Base-by-base conservation (phyloP, 2,888 invertebrate genomes). In the Lasioglossum pauxillum region DNA sequence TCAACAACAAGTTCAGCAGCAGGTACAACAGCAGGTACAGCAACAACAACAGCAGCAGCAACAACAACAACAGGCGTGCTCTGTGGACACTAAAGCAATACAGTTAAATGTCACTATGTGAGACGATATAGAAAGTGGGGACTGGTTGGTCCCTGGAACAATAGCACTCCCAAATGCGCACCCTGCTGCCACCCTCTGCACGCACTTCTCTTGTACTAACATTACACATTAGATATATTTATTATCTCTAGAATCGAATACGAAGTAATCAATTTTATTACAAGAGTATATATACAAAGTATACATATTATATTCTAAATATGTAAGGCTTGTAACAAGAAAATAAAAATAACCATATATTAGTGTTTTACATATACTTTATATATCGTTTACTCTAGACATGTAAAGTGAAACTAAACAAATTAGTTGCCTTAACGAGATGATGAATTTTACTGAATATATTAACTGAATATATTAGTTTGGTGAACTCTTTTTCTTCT, bases 321-420 rank as follows among this genome's bases (percentile, higher is more conserved):
- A 93, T 94, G 91, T 95, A 95, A 95, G 95, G 95, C 95, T 95
- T 95, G 95, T 95, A 95, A 95, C 95, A 95, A 95, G 94, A 91
- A 94, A 94, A 93, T 93, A 94, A 94, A 94, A 95, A 91, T 95
- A 95, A 95, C 92, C 95, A 93, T 94, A 95, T 95, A 95, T 95
- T 95, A 95, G 94, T 95, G 95, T 95, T 95, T 95, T 95, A 95
- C 95, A 95, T 95, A 95, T 95, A 95, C 95, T 94, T 95, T 95
- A 95, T 94, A 94, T 93, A 94, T 92, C 91, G 92, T 94, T 94
- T 95, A 95, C 93, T 94, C 93, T 95, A 95, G 94, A 92, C 90
- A 92, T 93, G 92, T 93, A 94, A 93, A 94, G 91, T 92, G 92
- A 92, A 90, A 90, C 93, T 93, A 92, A 91, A 89, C 89, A 92